Evolutionary conservation across 2,888 invertebrate species (phyloP).

Genomic region (Leucophora obtusa): DNA sequence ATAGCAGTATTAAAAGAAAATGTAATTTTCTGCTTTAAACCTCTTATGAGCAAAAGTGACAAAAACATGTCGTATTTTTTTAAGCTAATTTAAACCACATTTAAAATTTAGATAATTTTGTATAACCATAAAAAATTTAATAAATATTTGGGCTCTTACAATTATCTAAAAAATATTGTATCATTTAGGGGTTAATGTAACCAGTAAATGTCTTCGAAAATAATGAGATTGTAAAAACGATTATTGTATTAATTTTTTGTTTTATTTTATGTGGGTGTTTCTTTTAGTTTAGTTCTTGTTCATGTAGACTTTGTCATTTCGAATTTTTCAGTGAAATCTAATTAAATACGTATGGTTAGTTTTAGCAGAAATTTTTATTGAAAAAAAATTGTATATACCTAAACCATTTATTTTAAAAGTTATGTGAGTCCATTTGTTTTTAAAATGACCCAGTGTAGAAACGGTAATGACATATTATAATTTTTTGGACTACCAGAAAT

Average conservation of each 20-base stretch:
- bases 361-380: not conserved
- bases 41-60: not conserved
- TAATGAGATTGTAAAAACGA: slow-evolving; percentile 29
- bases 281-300: not conserved
- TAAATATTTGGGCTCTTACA: too few relatives aligned
- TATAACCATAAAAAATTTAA: too few relatives aligned
- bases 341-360: not conserved
- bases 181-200: not conserved
- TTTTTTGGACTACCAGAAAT: too few relatives aligned
- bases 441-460: too few relatives aligned
- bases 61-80: too few relatives aligned
- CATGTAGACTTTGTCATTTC: not conserved
- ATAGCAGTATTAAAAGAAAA: not conserved
- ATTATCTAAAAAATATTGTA: too few relatives aligned
- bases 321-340: not conserved
- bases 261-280: not conserved
- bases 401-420: too few relatives aligned
- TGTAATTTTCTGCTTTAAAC: not conserved
- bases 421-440: too few relatives aligned
- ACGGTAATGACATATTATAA: too few relatives aligned
- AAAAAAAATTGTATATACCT: too few relatives aligned
- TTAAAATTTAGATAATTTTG: too few relatives aligned
- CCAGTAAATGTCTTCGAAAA: slow-evolving; percentile 8
- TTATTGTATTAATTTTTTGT: not conserved
- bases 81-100: too few relatives aligned